These are phyloP conservation scores for Lobophora halterata DNA, from an alignment of 2,888 invertebrate species.

Conservation along the genomic window DNA sequence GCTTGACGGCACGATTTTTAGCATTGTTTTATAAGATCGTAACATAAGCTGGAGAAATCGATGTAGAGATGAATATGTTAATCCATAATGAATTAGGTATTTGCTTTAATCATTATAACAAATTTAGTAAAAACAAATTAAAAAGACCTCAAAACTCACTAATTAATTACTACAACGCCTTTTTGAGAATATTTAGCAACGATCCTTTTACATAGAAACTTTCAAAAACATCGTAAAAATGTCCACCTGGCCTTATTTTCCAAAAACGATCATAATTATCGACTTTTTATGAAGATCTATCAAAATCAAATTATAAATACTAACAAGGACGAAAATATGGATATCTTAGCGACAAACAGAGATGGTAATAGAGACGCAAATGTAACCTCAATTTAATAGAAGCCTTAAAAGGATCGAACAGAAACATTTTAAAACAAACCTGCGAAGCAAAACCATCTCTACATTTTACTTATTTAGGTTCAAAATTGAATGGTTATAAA, in stretches of 20 bases:
- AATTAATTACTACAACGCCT: slow-evolving; percentile 11
- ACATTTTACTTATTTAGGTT: slow-evolving; percentile 17
- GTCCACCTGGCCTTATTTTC: slow-evolving; percentile 24
- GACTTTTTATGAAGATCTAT: slow-evolving; percentile 34
- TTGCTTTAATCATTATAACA: slow-evolving; percentile 9
- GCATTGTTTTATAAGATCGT: too few relatives aligned
- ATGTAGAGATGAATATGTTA: too few relatives aligned
- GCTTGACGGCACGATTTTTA: too few relatives aligned
- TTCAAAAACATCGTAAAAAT: slow-evolving; percentile 28
- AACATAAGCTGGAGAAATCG: too few relatives aligned
- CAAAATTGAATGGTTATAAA: slow-evolving; percentile 26
- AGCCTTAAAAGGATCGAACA: slow-evolving; percentile 55
- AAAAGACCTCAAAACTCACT: slow-evolving; percentile 13
- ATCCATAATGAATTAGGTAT: too few relatives aligned
- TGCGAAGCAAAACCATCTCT: slow-evolving; percentile 24
- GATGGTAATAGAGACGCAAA: slow-evolving; percentile 44
- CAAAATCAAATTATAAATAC: slow-evolving; percentile 31
- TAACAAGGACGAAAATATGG: slow-evolving; percentile 28
- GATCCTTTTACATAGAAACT: slow-evolving; percentile 12
- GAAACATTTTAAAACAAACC: slow-evolving; percentile 44
- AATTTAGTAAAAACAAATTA: slow-evolving; percentile 19
- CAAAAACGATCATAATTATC: slow-evolving; percentile 28
- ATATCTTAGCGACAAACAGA: slow-evolving; percentile 33
- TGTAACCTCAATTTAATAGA: slow-evolving; percentile 63
- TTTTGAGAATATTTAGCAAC: slow-evolving; percentile 9